Evolutionary conservation across 35 echinoderm and acorn worm genomes (phyloP), one percentile per base, ranked within the genome.

Genomic region (Diadema setosum): DNA sequence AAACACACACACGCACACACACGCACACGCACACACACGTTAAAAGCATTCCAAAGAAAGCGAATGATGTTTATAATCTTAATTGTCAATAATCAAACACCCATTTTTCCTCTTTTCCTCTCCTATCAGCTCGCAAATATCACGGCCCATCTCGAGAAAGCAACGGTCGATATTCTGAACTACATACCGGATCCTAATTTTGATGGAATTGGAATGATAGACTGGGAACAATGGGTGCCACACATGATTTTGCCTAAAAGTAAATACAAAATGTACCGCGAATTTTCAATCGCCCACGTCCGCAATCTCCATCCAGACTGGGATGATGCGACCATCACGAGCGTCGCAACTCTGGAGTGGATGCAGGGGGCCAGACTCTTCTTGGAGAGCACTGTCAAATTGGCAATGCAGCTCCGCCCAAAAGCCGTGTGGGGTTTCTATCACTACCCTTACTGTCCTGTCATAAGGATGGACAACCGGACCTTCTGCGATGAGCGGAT

Each of bases 221-320:
- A 97, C 70, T 97, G 94, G 94, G 94, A 97, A 65, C 45, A 45
- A 14, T 97, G 94, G 94, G 37, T 36, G 24, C 89, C 91, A 14
- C 30, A 46, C 17, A 52, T 43, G 87, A 64, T 46, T 61, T 29
- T 25, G 36, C 21, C 16, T n/a, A n/a, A n/a, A n/a, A n/a, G n/a
- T n/a, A n/a, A n/a, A n/a, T 39, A 24, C 2, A n/a, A 16, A 14
- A 14, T 75, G 11, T 84, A 76, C 27, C 52, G 44, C 11, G 33
- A 70, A 18, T n/a, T 46, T 5, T 94, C 92, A 5, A 35, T 84
- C 0, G 48, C 42, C 1, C 24, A 88, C 8, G 86, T 94, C 17
- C 80, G 49, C 40, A 41, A 70, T 15, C 41, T 42, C 5, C 73
- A 87, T 17, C 92, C 94, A 3, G 35, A 89, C 18, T 90, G 81